Evolutionary conservation across 2,797 vertebrate species (phyloP).

Genomic region (Ciconia nigra): DNA sequence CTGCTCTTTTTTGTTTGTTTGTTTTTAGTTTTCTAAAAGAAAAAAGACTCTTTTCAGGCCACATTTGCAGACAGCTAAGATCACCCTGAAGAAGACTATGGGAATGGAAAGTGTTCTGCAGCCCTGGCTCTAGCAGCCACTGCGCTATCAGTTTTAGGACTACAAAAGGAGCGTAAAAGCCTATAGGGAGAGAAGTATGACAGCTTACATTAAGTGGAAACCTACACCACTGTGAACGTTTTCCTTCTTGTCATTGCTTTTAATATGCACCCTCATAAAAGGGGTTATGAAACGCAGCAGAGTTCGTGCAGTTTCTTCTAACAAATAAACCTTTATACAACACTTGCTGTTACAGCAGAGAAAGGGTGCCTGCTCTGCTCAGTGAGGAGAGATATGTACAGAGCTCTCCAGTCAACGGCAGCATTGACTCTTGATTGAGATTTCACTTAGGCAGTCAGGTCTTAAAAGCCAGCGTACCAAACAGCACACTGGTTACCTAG

Average conservation of each 20-base stretch:
- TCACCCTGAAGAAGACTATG: background rate
- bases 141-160: background rate
- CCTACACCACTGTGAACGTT: background rate
- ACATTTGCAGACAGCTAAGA: background rate
- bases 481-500: background rate
- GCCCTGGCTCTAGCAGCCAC: background rate
- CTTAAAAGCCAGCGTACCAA: background rate
- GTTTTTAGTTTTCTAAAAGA: background rate
- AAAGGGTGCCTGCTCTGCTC: background rate
- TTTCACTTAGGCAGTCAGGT: background rate
- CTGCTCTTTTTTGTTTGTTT: background rate
- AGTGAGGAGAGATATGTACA: background rate
- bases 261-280: constrained; percentile 3
- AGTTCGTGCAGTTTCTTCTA: background rate
- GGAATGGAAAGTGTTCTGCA: background rate
- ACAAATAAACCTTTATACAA: constrained; percentile 19
- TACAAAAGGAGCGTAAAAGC: constrained; percentile 15
- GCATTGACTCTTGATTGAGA: background rate
- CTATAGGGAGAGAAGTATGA: background rate
- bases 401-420: background rate
- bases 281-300: background rate
- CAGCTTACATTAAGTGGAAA: constrained; percentile 28
- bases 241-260: constrained; percentile 21
- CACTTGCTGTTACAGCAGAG: background rate
- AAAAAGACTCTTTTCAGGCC: background rate